Evolutionary conservation across 1,140 invertebrate species (phyloP), one percentile per base, ranked within the genome.

Genomic region (Ladona fulva): DNA sequence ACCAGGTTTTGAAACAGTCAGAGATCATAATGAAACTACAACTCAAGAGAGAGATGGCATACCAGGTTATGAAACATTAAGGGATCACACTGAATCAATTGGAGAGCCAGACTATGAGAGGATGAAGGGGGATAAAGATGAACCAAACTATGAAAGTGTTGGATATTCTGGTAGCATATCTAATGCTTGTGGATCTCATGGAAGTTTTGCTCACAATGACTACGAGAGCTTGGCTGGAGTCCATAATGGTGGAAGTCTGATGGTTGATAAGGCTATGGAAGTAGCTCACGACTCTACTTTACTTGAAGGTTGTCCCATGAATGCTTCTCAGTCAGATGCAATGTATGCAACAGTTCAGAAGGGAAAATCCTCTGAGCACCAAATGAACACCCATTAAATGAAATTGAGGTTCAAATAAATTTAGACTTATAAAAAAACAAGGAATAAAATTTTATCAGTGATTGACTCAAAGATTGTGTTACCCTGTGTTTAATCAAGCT

Each of bases 91-190:
- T 37, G 29, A 37, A 37, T 84, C 52, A 66, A 66, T 16, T 19
- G 52, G 16, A 12, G 12, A 83, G 6, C 81, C 82, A 42, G 86
- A 86, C 59, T 78, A 78, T 25, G 86, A 86, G 6, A 87, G 87
- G 80, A 86, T 76, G 87, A 81, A 86, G 85, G 0, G 85, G 85
- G 11, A 3, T 66, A 12, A 19, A 19, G 52, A 12, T 6, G 52
- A 66, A 22, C 88, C 89, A 19, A 89, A 89, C 10, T 90, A 91
- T 81, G 86, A 84, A 80, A 80, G 80, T 5, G 79, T 84, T 0
- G 78, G 75, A 0, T 66, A 66, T 66, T 66, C 52, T 16, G 52
- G 52, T 16, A 12, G 52, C n/a, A 66, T 66, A 12, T 66, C 52
- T 12, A 66, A 66, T 66, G 29, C 29, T 37, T 37, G 29, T 37